Conservation (phyloP, 1,140 invertebrate species). For the Rhynchophorus ferrugineus region DNA sequence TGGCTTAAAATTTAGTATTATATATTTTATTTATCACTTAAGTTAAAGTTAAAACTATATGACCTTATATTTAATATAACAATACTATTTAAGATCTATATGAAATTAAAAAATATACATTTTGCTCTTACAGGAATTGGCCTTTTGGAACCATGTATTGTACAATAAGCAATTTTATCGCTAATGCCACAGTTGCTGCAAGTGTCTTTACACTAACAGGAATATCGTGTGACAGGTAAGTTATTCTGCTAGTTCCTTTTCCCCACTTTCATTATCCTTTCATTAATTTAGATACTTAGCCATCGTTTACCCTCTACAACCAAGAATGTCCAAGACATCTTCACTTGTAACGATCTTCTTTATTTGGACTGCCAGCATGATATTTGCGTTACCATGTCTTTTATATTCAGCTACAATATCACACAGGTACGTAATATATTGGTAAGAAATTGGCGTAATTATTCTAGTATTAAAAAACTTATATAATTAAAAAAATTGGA, state of each 20-base stretch:
- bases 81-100: no score
- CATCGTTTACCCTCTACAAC: slow-evolving; percentile 80
- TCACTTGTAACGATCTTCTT: slow-evolving; percentile 67
- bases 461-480: no score
- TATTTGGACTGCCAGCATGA: slow-evolving; percentile 75
- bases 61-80: no score
- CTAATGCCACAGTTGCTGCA: slow-evolving; percentile 77
- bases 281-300: slow-evolving; percentile 86
- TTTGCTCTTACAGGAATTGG: slow-evolving; percentile 67
- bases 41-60: no score
- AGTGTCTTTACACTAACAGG: slow-evolving; percentile 87
- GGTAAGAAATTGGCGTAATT: no score
- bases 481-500: no score
- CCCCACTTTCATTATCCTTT: no score
- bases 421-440: slow-evolving; percentile 59
- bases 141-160: slow-evolving; percentile 80
- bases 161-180: slow-evolving; percentile 82
- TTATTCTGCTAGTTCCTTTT: no score
- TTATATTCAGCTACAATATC: slow-evolving; percentile 72
- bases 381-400: slow-evolving; percentile 73
- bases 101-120: no score
- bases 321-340: slow-evolving; percentile 69
- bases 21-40: no score
- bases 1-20: no score
- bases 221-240: slow-evolving; percentile 74